A percentile compares a stretch with the other conserved stretches of the same genome.
Evolutionary conservation across 2,888 invertebrate species (phyloP).

Genomic region (Epsilonema sp.): DNA sequence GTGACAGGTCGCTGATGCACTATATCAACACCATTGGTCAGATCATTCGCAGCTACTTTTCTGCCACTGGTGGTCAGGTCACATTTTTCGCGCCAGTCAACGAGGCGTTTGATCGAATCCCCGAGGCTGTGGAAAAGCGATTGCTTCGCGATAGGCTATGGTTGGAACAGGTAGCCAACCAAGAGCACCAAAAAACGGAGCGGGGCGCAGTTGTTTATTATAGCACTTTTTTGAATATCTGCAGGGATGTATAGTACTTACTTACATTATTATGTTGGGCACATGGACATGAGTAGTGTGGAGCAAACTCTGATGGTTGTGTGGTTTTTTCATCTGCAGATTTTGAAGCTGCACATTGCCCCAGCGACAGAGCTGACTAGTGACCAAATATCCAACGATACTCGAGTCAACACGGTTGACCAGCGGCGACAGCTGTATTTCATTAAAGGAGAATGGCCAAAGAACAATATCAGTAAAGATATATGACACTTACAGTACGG

Average conservation of each 20-base stretch:
- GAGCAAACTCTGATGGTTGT: no score
- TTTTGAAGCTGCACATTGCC: slow-evolving; percentile 28
- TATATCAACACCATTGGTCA: slow-evolving; percentile 28
- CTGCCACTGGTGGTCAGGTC: slow-evolving; percentile 12
- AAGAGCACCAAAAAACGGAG: no score
- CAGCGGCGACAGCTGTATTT: slow-evolving; percentile 26
- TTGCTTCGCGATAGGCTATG: slow-evolving; percentile 25
- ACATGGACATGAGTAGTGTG: no score
- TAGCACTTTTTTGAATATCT: no score
- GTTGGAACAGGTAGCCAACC: slow-evolving; percentile 26
- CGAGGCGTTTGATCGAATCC: slow-evolving; percentile 29
- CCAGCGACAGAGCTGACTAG: slow-evolving; percentile 26
- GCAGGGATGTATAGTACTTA: no score
- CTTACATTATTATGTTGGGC: no score
- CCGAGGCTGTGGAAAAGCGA: slow-evolving; percentile 25
- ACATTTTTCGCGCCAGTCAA: slow-evolving; percentile 30
- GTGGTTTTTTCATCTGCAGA: no score
- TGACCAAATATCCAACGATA: slow-evolving; percentile 28
- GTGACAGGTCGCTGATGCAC: slow-evolving; percentile 22
- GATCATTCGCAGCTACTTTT: slow-evolving; percentile 14
- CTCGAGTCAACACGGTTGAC: slow-evolving; percentile 26
- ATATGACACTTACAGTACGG: no score
- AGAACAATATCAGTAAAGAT: slow-evolving; percentile 26
- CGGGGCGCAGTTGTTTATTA: no score
- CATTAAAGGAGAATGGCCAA: slow-evolving; percentile 27